Conservation (phyloP, 2,797 vertebrate species). For the Arremon brunneinucha region DNA sequence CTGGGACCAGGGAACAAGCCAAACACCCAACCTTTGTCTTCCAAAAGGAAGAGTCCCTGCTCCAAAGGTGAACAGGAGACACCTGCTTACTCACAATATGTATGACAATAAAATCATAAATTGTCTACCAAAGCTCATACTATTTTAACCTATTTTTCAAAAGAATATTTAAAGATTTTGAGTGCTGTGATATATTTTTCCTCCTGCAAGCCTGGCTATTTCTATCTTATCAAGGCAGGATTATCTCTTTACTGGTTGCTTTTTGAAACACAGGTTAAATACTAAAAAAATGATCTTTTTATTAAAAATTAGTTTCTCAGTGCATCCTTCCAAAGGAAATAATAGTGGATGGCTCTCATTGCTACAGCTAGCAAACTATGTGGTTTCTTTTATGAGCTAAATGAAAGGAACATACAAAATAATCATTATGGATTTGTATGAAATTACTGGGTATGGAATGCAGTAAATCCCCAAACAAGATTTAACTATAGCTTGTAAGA, state of each 20-base stretch:
- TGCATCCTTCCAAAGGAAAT: background rate
- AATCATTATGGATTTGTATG: conserved; percentile 57
- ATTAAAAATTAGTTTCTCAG: background rate
- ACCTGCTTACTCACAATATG: background rate
- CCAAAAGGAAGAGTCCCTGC: background rate
- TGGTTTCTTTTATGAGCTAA: conserved; percentile 61
- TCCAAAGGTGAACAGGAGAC: background rate
- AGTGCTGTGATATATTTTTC: background rate
- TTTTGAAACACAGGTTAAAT: background rate
- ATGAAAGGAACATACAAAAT: conserved; percentile 60
- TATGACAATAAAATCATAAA: background rate
- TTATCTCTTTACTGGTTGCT: background rate
- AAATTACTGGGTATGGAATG: conserved; percentile 63
- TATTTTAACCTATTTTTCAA: background rate
- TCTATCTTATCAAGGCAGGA: background rate
- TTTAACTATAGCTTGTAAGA: conserved; percentile 23
- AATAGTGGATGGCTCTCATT: background rate
- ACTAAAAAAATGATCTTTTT: background rate
- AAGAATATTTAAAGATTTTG: background rate
- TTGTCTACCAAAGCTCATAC: background rate
- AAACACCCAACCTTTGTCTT: background rate
- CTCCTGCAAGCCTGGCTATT: background rate
- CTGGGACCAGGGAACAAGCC: background rate
- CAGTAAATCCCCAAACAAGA: conserved; percentile 58
- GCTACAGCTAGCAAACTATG: conserved; percentile 7